These are phyloP conservation scores for Ischnura elegans DNA, from an alignment of 2,888 invertebrate genomes.

Conservation along the genomic window DNA sequence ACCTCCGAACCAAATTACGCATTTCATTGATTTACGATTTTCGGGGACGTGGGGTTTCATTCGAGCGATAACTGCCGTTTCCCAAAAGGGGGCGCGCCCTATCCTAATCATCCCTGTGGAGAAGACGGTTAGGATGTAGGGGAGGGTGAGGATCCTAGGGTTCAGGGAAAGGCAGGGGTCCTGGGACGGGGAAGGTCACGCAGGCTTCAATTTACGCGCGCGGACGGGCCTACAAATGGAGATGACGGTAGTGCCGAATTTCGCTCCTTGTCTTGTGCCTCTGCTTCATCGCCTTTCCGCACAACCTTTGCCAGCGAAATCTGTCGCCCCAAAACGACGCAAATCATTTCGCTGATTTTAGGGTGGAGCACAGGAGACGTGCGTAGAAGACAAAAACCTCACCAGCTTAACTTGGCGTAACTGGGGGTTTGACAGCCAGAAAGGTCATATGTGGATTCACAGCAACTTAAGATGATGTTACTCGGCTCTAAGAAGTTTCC, in stretches of 20 bases:
- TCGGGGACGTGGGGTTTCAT: neutral
- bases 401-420: too few relatives aligned
- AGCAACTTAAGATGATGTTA: too few relatives aligned
- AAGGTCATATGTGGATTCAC: too few relatives aligned
- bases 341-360: neutral
- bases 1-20: neutral
- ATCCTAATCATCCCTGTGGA: neutral
- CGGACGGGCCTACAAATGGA: conserved; percentile 5
- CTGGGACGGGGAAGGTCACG: neutral
- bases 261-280: neutral
- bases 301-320: too few relatives aligned
- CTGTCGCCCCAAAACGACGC: neutral
- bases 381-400: neutral
- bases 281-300: neutral
- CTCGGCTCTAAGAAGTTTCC: too few relatives aligned
- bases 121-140: neutral
- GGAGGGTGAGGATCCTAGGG: neutral
- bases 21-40: neutral
- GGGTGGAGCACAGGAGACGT: neutral
- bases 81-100: neutral
- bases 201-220: neutral
- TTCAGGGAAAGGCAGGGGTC: neutral
- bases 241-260: conserved; percentile 8
- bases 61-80: neutral
- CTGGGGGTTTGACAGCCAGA: too few relatives aligned